Evolutionary conservation across 2,888 invertebrate species (phyloP), one percentile per base, ranked within the genome.

Genomic region (Caenorhabditis japonica): DNA sequence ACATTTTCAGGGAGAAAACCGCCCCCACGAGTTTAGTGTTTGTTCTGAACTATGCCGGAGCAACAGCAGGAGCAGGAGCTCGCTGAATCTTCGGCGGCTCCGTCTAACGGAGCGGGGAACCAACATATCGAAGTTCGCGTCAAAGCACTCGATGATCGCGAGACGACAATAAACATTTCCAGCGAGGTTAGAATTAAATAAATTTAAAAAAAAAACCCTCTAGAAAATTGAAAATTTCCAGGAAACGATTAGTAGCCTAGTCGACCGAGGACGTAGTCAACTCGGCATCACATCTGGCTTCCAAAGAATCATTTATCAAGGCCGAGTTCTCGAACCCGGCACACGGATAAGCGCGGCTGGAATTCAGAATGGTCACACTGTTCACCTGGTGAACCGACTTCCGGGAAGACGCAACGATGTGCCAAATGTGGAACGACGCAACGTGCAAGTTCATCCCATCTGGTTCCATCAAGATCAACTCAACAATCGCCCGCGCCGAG

Each of bases 291-390:
- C 21, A 0, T 10, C 44, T n/a, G 47, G 49, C 4, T 15, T 8
- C 3, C 70, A 71, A n/a, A 47, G 60, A 13, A 43, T 75, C 13
- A 75, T 75, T 15, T 70, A 64, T 36, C 60, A 58, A n/a, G 75
- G 59, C 21, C 33, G 61, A 19, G 66, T 64, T 3, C 17, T 70
- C 12, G 7, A 25, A 0, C 23, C 58, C 1, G 17, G 25, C 0
- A 0, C 2, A 12, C 59, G 58, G 0, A n/a, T 74, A 4, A 17
- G 27, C 8, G 27, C 27, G 1, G 46, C 47, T n/a, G 59, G 69
- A n/a, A 46, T 74, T 13, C n/a, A 15, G 2, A 39, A 62, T 36
- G 74, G 74, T 19, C 53, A 59, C 7, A 64, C 62, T 10, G 62
- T 74, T 4, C 74, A 74, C 44, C 12, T 74, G 5, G 62, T 69